Base-by-base conservation (phyloP, 2,888 invertebrate species). In the Erebia palarica region DNA sequence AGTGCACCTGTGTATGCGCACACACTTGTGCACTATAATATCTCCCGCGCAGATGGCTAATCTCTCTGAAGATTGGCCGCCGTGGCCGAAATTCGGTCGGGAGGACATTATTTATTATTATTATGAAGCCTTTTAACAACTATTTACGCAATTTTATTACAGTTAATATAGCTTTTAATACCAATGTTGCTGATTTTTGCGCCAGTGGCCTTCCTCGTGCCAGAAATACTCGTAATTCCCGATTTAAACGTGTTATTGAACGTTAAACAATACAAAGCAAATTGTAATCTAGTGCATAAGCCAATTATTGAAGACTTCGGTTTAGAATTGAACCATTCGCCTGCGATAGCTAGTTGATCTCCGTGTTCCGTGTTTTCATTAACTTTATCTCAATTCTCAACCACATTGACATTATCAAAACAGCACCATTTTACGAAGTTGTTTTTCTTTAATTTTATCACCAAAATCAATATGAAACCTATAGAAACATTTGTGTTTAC, bases 171-270 rank as follows among this genome's bases (percentile, higher is more conserved):
- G 61, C 1, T 18, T 63, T 47, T 63, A 21, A 18, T 47, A 61
- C 21, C 21, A 47, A 49, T 63, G 47, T 18, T 47, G 47, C 21
- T 63, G 61, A 49, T 49, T 61, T 61, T 61, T 47, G 44, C 44
- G 16, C 47, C 18, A 21, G 61, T 13, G 61, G 44, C 61, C 61
- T 61, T 47, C 16, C 47, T 21, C 44, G 18, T 9, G 61, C 44
- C 61, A 16, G 14, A 47, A 63, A 63, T 49, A 49, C 47, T 63
- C 49, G 49, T 63, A 63, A 63, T 49, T 63, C 63, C 63, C 49
- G 63, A 63, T 63, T 63, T 63, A 63, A 61, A 49, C 63, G 63
- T 49, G 63, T 63, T 63, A 63, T 61, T 61, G 61, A 61, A 61
- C 63, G 63, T 49, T 63, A 21, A 49, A 63, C 63, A 63, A 49